Evolutionary conservation across 92 coral and sea anemone species (phyloP).

Genomic region (Umimayanthus chanpuru): DNA sequence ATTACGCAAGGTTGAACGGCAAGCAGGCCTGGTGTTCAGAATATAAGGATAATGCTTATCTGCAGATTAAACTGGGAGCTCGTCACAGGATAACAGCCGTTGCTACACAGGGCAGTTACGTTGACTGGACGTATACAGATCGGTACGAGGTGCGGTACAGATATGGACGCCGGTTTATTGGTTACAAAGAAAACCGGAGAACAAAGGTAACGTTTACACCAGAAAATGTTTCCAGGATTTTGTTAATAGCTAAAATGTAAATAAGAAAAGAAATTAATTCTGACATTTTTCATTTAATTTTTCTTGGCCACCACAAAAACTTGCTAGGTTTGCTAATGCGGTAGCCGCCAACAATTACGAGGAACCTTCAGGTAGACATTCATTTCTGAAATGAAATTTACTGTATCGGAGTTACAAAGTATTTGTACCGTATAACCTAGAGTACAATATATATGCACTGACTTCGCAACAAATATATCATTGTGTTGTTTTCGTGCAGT

Average conservation of each 20-base stretch:
- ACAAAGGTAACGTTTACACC: constrained; percentile 2
- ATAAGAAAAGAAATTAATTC: background rate
- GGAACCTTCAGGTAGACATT: too few relatives aligned
- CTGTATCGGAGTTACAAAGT: too few relatives aligned
- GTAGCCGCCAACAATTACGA: too few relatives aligned
- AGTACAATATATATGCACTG: too few relatives aligned
- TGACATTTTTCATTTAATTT: too few relatives aligned
- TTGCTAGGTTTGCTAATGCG: too few relatives aligned
- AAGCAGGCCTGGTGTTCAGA: constrained; percentile 48
- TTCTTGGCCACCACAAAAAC: too few relatives aligned
- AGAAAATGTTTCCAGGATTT: background rate
- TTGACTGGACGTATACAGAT: background rate
- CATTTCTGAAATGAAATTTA: too few relatives aligned
- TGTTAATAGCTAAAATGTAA: background rate
- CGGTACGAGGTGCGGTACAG: constrained; percentile 16
- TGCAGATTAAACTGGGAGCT: constrained; percentile 34
- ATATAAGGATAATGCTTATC: constrained; percentile 12
- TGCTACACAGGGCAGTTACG: constrained; percentile 39
- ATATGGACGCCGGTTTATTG: background rate
- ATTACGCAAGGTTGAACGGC: constrained; percentile 38
- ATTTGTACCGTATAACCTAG: too few relatives aligned
- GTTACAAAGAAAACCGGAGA: constrained; percentile 14
- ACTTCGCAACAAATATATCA: too few relatives aligned
- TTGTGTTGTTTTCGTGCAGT: too few relatives aligned
- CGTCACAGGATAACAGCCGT: constrained; percentile 30